A percentile compares a stretch with the other conserved stretches of the same genome.
These are phyloP conservation scores for Muntiacus muntjak DNA, from an alignment of 2,113 vertebrate species.

Conservation along the genomic window DNA sequence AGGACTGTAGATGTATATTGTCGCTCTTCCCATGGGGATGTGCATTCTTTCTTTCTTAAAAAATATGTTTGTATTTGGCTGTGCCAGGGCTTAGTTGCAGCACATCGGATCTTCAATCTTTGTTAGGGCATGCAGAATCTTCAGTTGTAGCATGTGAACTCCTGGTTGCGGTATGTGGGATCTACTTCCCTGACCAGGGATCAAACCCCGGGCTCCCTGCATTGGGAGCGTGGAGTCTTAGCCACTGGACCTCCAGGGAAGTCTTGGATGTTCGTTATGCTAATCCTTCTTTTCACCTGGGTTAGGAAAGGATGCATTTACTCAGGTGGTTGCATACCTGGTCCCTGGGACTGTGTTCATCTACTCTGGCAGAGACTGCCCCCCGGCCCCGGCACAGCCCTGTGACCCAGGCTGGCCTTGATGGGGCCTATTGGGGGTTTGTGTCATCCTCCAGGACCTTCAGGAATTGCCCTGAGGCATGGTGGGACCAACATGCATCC, in stretches of 20 bases:
- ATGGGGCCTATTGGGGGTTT: accelerated
- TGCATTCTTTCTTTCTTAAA: neutral
- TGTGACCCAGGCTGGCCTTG: neutral
- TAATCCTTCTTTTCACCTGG: neutral
- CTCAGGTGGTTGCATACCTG: neutral
- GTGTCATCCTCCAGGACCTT: accelerated
- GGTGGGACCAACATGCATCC: no score
- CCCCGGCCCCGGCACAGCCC: accelerated
- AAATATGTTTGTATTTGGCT: neutral
- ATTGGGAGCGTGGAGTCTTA: neutral
- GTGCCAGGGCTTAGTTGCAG: neutral
- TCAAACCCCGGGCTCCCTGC: neutral
- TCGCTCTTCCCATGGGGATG: neutral
- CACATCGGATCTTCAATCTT: neutral
- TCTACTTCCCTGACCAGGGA: neutral
- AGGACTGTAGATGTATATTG: neutral
- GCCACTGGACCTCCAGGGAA: neutral
- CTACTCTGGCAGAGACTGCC: neutral
- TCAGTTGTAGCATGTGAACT: neutral
- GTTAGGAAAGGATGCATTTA: neutral
- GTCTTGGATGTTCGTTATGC: neutral
- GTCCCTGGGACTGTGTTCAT: accelerated
- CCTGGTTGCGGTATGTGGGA: neutral
- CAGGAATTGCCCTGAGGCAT: neutral
- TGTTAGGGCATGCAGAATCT: neutral